phyloP scores from a whole-genome alignment of 2,797 vertebrate genomes.

The Sebastiscus tertius region DNA sequence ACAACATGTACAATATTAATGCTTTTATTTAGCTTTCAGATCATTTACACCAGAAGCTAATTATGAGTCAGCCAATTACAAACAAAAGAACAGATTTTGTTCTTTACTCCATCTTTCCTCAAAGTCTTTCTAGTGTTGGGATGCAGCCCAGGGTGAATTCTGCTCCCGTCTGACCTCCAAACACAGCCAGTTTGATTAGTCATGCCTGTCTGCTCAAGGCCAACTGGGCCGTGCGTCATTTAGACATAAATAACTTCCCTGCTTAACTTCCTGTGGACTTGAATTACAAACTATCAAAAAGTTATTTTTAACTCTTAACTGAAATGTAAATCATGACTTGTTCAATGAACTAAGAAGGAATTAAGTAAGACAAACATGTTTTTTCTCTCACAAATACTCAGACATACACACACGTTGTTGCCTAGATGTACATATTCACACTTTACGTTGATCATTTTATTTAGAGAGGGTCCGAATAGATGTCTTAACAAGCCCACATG shows the following conservation, averaged over 20 bases:
- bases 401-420: not conserved
- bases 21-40: not conserved
- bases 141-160: not conserved
- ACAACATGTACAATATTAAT: not conserved
- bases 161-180: conserved; percentile 19
- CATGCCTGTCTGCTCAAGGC: conserved; percentile 27
- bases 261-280: not conserved
- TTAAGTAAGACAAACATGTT: not conserved
- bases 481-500: no score
- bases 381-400: not conserved
- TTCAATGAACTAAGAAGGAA: not conserved
- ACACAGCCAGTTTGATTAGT: conserved; percentile 30
- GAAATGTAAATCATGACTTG: not conserved
- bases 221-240: conserved; percentile 5
- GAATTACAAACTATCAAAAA: not conserved
- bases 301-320: not conserved
- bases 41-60: not conserved
- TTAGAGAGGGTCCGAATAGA: no score
- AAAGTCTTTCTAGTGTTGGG: not conserved
- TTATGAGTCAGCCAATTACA: conserved; percentile 2
- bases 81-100: not conserved
- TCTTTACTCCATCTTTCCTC: not conserved
- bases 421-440: not conserved
- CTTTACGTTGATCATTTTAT: not conserved
- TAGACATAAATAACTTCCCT: not conserved